Percentiles rank a stretch among this genome's conserved stretches.
phyloP scores from a whole-genome alignment of 2,888 invertebrate species.

The Hypsopygia costalis region DNA sequence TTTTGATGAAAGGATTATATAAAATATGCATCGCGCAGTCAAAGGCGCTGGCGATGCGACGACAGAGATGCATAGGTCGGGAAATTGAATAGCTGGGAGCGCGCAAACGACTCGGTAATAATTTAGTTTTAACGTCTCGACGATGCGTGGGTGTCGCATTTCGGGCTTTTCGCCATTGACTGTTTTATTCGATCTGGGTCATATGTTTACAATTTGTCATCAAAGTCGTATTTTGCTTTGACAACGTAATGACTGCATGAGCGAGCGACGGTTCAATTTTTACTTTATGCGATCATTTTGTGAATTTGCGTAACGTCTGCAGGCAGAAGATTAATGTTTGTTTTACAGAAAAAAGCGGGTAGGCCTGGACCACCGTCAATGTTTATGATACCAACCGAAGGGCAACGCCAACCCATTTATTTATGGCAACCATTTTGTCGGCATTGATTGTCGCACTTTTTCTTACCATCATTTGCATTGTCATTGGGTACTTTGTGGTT shows the following conservation, averaged over 20 bases:
- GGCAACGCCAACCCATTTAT: no score
- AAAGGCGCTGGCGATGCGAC: slow-evolving; percentile 47
- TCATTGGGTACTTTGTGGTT: no score
- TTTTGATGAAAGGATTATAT: slow-evolving; percentile 78
- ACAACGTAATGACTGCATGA: slow-evolving; percentile 30
- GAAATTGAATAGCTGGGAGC: slow-evolving; percentile 65
- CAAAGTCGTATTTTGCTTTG: slow-evolving; percentile 26
- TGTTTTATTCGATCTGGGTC: slow-evolving; percentile 35
- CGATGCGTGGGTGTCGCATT: slow-evolving; percentile 10
- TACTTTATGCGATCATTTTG: neutral
- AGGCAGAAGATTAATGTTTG: slow-evolving; percentile 22
- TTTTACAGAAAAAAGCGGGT: neutral
- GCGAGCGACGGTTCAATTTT: neutral
- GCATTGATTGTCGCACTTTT: no score
- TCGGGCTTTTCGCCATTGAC: slow-evolving; percentile 24
- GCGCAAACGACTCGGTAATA: slow-evolving; percentile 57
- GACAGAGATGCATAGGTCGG: slow-evolving; percentile 69
- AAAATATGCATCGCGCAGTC: slow-evolving; percentile 70
- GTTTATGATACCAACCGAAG: slow-evolving; percentile 34
- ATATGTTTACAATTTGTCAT: slow-evolving; percentile 36
- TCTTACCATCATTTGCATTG: no score
- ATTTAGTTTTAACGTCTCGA: slow-evolving; percentile 59
- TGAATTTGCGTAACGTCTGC: slow-evolving; percentile 25
- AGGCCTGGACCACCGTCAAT: slow-evolving; percentile 38
- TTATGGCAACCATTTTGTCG: no score